Conservation (phyloP, 2,888 invertebrate genomes). For the Lomographa bimaculata region DNA sequence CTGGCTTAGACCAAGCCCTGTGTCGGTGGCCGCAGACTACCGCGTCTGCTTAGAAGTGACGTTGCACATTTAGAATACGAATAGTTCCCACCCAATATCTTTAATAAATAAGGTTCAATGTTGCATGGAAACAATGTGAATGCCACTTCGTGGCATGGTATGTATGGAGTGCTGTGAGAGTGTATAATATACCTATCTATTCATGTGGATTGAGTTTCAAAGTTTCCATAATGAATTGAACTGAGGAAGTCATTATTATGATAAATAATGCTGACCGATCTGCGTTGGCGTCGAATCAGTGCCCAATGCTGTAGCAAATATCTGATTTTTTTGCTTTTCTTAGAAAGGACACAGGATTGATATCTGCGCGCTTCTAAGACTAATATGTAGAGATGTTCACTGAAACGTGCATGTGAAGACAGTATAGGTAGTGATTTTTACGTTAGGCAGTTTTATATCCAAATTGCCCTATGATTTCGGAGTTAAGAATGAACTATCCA, state of each 20-base stretch:
- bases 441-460: no score
- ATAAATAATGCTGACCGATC: slow-evolving; percentile 31
- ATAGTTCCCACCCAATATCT: slow-evolving; percentile 42
- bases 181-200: slow-evolving; percentile 21
- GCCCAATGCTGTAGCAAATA: no score
- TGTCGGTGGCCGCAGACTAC: slow-evolving; percentile 48
- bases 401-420: no score
- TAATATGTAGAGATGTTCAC: no score
- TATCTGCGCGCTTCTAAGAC: no score
- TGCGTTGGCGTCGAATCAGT: slow-evolving; percentile 2
- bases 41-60: slow-evolving; percentile 64
- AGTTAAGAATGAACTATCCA: no score
- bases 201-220: slow-evolving; percentile 32
- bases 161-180: slow-evolving; percentile 34
- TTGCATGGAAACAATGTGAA: slow-evolving; percentile 25
- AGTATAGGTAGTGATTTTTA: no score
- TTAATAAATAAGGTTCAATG: slow-evolving; percentile 35
- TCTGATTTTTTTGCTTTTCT: no score
- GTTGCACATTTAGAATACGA: slow-evolving; percentile 53
- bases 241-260: slow-evolving; percentile 33
- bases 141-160: slow-evolving; percentile 27
- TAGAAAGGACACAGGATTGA: no score
- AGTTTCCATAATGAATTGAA: slow-evolving; percentile 35
- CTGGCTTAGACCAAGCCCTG: slow-evolving; percentile 42
- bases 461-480: no score